Conservation (phyloP, 2,113 vertebrate genomes). For the Glaucidium brasilianum region DNA sequence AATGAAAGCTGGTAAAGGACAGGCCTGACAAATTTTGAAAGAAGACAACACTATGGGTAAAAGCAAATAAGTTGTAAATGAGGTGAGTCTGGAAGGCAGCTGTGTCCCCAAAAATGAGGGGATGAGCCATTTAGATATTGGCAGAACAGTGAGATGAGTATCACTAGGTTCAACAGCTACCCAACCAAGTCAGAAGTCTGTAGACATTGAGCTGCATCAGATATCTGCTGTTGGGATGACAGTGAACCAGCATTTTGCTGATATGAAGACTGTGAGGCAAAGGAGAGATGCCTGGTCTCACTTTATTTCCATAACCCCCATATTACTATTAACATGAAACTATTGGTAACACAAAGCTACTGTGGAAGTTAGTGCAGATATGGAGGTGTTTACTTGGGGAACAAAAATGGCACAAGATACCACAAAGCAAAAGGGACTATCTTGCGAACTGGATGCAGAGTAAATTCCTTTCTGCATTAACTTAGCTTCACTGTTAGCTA, state of each 20-base stretch:
- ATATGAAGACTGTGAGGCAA: background rate
- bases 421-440: background rate
- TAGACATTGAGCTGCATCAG: background rate
- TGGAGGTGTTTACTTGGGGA: background rate
- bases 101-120: background rate
- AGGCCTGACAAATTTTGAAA: background rate
- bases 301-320: background rate
- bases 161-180: background rate
- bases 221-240: background rate
- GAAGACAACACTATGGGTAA: background rate
- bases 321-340: background rate
- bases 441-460: background rate
- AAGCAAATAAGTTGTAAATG: background rate
- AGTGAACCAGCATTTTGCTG: background rate
- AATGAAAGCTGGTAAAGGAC: background rate
- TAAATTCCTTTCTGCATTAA: background rate
- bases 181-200: background rate
- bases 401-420: background rate
- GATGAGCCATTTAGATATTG: background rate
- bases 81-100: background rate
- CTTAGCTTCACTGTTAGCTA: background rate
- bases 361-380: background rate
- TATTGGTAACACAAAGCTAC: background rate
- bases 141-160: background rate
- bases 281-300: background rate